These are phyloP conservation scores for Peromyscus polionotus DNA, from an alignment of 2,113 vertebrate genomes.

Conservation along the genomic window DNA sequence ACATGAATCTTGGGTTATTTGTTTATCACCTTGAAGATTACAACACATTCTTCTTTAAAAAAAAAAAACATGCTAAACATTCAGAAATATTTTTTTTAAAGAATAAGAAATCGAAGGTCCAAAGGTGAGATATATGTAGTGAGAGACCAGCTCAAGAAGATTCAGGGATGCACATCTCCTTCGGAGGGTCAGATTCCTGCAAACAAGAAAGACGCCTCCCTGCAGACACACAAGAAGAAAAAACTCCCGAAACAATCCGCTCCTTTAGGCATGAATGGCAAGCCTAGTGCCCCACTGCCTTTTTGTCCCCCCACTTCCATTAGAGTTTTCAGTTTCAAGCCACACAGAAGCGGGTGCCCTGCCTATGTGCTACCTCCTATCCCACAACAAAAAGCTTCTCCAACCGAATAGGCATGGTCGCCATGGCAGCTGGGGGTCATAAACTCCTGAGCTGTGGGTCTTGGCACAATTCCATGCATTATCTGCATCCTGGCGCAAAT, in stretches of 20 bases:
- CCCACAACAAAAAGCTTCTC: slow-evolving; percentile 71
- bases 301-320: slow-evolving; percentile 21
- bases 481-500: slow-evolving; percentile 79
- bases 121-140: not conserved
- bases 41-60: not conserved
- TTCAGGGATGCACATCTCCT: not conserved
- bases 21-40: not conserved
- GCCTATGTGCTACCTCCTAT: slow-evolving; percentile 34
- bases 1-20: not conserved
- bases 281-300: slow-evolving; percentile 15
- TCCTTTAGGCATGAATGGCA: not conserved
- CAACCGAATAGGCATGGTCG: slow-evolving; percentile 61
- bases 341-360: slow-evolving; percentile 39
- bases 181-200: not conserved
- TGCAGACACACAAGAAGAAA: not conserved
- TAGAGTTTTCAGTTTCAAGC: slow-evolving; percentile 63
- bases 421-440: slow-evolving; percentile 79
- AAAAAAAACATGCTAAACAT: not conserved
- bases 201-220: slow-evolving; percentile 3
- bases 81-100: slow-evolving; percentile 16
- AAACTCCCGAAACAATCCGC: not conserved
- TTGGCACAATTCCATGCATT: slow-evolving; percentile 79
- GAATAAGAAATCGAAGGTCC: not conserved
- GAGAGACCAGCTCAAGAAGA: not conserved
- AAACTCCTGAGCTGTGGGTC: slow-evolving; percentile 78